These are phyloP conservation scores for Hyphantria cunea DNA, from an alignment of 1,140 invertebrate species.

Conservation along the genomic window DNA sequence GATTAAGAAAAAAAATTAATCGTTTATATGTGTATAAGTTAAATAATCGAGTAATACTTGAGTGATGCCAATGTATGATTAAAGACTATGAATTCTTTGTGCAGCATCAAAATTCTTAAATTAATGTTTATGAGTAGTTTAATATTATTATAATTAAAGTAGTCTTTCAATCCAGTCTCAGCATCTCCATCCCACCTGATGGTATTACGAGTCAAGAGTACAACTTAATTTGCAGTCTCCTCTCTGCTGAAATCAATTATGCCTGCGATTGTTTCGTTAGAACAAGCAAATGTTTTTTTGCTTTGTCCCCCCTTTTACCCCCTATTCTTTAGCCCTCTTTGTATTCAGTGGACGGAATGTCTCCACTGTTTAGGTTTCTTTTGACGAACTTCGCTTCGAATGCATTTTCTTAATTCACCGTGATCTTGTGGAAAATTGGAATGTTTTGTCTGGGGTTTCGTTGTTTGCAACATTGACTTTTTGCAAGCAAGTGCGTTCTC, in stretches of 20 bases:
- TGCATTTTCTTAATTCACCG: constrained; percentile 57
- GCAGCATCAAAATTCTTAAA: too few species aligned
- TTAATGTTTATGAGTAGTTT: too few species aligned
- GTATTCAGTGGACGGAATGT: constrained; percentile 46
- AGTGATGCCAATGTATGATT: too few species aligned
- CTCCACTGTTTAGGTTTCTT: constrained; percentile 50
- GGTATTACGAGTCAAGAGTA: constrained; percentile 14
- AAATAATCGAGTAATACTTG: too few species aligned
- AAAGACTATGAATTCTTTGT: too few species aligned
- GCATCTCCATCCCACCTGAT: neutral
- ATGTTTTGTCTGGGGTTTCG: constrained; percentile 10
- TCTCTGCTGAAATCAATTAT: constrained; percentile 74
- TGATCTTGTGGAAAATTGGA: constrained; percentile 39
- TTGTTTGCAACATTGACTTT: neutral
- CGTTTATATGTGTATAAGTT: too few species aligned
- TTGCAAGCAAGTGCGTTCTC: neutral
- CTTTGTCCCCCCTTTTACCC: constrained; percentile 32
- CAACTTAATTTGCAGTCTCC: constrained; percentile 61
- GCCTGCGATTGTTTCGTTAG: constrained; percentile 71
- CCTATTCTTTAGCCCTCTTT: constrained; percentile 37
- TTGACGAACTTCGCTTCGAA: constrained; percentile 47
- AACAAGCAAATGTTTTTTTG: constrained; percentile 56
- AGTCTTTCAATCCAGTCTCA: too few species aligned
- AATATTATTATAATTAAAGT: too few species aligned
- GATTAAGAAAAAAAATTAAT: too few species aligned